A percentile compares a stretch with the other conserved stretches of the same genome.
Conservation (phyloP, 2,888 invertebrate genomes). For the Dinocampus coccinellae region DNA sequence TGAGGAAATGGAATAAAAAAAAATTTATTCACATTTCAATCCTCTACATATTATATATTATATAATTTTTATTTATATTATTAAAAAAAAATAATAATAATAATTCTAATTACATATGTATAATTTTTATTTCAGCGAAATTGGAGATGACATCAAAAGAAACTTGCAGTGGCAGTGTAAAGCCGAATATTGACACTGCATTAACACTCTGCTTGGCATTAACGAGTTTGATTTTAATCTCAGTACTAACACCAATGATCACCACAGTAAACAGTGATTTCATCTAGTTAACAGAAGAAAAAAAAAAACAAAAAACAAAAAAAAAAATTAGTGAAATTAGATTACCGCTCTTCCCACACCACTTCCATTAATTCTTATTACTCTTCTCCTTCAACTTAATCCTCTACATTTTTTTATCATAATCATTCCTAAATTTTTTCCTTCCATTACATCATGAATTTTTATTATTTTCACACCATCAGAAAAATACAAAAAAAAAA, state of each 20-base stretch:
- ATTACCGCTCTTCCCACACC: conserved; percentile 19
- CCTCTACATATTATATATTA: background rate
- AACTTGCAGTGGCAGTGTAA: conserved; percentile 59
- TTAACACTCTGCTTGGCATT: conserved; percentile 52
- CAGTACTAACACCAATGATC: conserved; percentile 41
- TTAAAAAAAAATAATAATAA: background rate
- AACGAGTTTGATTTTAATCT: conserved; percentile 49
- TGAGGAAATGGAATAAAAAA: background rate
- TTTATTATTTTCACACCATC: conserved; percentile 15
- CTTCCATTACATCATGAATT: conserved; percentile 1
- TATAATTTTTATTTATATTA: background rate
- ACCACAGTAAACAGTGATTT: conserved; percentile 33
- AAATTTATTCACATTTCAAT: background rate
- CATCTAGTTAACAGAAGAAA: conserved; percentile 40
- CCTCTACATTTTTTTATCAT: background rate
- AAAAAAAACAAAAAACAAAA: no score
- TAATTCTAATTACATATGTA: background rate
- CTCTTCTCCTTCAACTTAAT: conserved; percentile 3
- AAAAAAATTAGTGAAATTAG: conserved; percentile 9
- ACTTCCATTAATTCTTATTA: conserved; percentile 23
- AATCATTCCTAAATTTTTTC: background rate
- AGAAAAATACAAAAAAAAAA: background rate
- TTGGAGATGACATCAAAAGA: conserved; percentile 61
- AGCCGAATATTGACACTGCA: conserved; percentile 40
- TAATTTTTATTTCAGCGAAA: conserved; percentile 61